Conservation (phyloP, 2,113 vertebrate genomes). For the Ancistrus triradiatus region DNA sequence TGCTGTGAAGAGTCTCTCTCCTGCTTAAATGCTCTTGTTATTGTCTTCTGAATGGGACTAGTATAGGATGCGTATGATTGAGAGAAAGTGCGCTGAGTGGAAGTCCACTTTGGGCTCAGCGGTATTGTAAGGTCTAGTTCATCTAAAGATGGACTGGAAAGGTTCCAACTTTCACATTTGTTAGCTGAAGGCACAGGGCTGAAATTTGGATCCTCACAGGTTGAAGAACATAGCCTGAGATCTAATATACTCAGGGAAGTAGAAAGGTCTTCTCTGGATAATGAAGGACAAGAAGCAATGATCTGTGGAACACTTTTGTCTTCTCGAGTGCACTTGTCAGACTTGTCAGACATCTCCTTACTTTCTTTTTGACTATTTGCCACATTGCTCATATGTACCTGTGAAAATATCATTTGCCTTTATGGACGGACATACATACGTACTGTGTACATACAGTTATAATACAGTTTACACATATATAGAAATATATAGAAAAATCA, state of each 20-base stretch:
- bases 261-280: constrained; percentile 32
- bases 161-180: constrained; percentile 37
- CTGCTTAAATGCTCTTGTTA: background rate
- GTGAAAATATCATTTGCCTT: no score
- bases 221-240: constrained; percentile 28
- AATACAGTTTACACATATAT: no score
- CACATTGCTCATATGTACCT: constrained; percentile 35
- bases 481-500: no score
- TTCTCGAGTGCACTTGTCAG: constrained; percentile 19
- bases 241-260: constrained; percentile 42
- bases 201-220: background rate
- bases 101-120: constrained; percentile 49
- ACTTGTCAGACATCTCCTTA: constrained; percentile 1
- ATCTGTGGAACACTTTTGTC: constrained; percentile 13
- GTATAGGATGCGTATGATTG: constrained; percentile 37
- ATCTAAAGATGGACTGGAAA: constrained; percentile 48
- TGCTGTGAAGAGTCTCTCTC: background rate
- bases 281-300: constrained; percentile 24
- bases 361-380: constrained; percentile 6
- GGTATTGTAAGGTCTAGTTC: constrained; percentile 48
- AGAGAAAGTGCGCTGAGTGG: constrained; percentile 49
- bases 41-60: constrained; percentile 25
- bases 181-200: constrained; percentile 1
- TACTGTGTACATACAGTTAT: no score
- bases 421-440: no score